These are phyloP conservation scores for Condylura cristata DNA, from an alignment of 2,113 vertebrate genomes.

Conservation along the genomic window DNA sequence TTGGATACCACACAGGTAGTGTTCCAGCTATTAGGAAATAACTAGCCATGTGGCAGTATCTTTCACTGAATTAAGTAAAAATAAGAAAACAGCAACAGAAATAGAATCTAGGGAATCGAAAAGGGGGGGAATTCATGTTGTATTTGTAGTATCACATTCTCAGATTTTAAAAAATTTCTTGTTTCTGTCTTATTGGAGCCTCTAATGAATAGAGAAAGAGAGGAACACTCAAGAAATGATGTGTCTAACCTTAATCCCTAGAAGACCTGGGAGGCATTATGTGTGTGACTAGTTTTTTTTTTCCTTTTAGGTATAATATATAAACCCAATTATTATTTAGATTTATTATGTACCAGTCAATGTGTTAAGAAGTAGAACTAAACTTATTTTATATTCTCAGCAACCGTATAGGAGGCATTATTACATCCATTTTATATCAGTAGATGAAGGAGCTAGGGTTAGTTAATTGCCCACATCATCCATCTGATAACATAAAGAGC, in stretches of 20 bases:
- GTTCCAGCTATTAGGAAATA: slow-evolving; percentile 33
- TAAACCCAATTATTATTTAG: neutral
- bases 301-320: neutral
- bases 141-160: neutral
- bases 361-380: neutral
- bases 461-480: neutral
- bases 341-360: neutral
- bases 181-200: neutral
- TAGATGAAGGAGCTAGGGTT: neutral
- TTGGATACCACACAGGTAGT: neutral
- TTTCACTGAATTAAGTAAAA: slow-evolving; percentile 54
- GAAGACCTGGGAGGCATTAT: neutral
- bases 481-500: neutral
- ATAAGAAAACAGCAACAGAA: neutral
- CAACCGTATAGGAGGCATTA: neutral
- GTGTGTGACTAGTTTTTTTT: neutral
- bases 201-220: neutral
- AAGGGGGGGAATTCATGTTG: neutral
- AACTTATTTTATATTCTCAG: neutral
- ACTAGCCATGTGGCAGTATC: neutral
- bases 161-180: slow-evolving; percentile 12
- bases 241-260: neutral
- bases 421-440: slow-evolving; percentile 10
- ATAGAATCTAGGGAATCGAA: slow-evolving; percentile 25
- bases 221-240: neutral